These are phyloP conservation scores for Hemiprocne comata DNA, from an alignment of 2,113 vertebrate species.

Conservation along the genomic window DNA sequence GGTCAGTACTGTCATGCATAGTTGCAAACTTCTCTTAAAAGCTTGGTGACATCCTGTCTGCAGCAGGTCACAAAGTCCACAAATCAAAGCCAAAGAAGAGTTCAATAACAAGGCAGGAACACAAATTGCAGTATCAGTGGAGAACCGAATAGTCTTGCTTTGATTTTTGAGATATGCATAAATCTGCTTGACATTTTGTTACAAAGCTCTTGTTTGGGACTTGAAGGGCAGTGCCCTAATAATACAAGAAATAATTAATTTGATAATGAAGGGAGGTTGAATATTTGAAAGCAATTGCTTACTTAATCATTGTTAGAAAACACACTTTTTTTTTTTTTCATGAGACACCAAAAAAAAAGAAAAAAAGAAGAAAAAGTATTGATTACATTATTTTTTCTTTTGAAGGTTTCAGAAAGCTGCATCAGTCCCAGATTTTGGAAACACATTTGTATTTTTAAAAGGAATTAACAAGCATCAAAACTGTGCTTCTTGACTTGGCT, in stretches of 20 bases:
- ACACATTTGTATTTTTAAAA: background rate
- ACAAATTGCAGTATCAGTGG: background rate
- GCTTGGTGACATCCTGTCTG: background rate
- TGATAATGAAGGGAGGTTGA: background rate
- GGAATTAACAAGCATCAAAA: background rate
- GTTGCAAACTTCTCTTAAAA: background rate
- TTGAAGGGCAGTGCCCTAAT: background rate
- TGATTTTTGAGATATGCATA: background rate
- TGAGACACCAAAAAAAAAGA: no score
- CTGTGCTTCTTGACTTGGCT: background rate
- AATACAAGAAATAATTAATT: background rate
- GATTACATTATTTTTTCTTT: background rate
- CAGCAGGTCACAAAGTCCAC: background rate
- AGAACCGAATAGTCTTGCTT: background rate
- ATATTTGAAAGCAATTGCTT: background rate
- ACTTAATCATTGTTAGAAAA: background rate
- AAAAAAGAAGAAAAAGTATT: fast-evolving
- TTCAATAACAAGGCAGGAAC: background rate
- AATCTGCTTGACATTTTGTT: background rate
- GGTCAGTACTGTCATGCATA: background rate
- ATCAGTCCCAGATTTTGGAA: background rate
- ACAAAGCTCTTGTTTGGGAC: background rate
- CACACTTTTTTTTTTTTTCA: background rate
- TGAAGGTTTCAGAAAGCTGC: background rate
- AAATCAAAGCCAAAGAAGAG: background rate